These are phyloP conservation scores for Phodopus roborovskii DNA, from an alignment of 2,113 vertebrate genomes.

Conservation along the genomic window DNA sequence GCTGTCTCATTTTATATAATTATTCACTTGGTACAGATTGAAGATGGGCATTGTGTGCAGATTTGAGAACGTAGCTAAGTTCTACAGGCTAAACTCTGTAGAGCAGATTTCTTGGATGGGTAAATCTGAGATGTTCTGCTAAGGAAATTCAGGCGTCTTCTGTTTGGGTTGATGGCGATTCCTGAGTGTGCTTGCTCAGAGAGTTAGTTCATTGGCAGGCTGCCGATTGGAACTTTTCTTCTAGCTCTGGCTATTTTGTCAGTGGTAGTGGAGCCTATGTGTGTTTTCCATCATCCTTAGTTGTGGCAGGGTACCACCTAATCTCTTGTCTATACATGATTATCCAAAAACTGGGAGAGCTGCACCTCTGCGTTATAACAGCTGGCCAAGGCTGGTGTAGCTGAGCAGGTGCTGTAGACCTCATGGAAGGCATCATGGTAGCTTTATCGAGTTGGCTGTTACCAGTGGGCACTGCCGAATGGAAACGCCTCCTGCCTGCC, in stretches of 20 bases:
- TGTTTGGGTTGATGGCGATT: not conserved
- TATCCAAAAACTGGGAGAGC: too few relatives aligned
- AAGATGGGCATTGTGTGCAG: not conserved
- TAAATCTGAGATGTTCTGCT: not conserved
- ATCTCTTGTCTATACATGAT: too few relatives aligned
- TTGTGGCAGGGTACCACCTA: not conserved
- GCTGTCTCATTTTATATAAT: slow-evolving; percentile 36
- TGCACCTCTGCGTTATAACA: not conserved
- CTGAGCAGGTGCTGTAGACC: not conserved
- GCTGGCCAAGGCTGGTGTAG: too few relatives aligned
- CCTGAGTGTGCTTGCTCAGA: not conserved
- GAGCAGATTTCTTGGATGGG: not conserved
- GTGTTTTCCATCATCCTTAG: not conserved
- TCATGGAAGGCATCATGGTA: not conserved
- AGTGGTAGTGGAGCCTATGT: not conserved
- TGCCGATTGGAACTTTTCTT: not conserved
- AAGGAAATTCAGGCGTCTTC: not conserved
- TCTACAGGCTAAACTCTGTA: not conserved
- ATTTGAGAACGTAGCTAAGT: not conserved
- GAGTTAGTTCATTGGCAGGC: too few relatives aligned
- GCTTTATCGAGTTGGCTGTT: not conserved
- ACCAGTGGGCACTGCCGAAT: not conserved
- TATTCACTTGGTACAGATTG: not conserved
- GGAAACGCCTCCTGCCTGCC: not conserved
- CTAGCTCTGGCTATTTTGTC: not conserved